Percentiles rank a stretch among this genome's conserved stretches.
Conservation (phyloP, 2,113 vertebrate genomes). For the Petrocephalus microphthalmus region DNA sequence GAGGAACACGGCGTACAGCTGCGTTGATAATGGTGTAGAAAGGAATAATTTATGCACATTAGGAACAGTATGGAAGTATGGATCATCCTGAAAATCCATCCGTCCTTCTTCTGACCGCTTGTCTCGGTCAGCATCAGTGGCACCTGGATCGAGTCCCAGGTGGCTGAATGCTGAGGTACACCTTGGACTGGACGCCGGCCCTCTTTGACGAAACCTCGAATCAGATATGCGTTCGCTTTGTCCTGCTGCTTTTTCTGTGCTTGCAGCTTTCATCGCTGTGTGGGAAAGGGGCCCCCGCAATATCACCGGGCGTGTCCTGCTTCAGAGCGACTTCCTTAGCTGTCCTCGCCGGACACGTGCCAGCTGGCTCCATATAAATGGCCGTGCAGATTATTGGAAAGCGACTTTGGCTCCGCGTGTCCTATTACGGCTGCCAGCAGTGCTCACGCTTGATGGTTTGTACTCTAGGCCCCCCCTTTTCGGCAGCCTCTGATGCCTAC, state of each 20-base stretch:
- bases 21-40: neutral
- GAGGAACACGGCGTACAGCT: neutral
- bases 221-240: neutral
- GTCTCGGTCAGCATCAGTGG: neutral
- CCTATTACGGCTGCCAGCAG: neutral
- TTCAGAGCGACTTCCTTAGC: neutral
- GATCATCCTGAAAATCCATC: neutral
- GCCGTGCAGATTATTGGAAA: slow-evolving; percentile 2
- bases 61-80: neutral
- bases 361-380: neutral
- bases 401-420: neutral
- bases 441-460: neutral
- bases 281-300: neutral
- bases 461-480: neutral
- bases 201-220: neutral
- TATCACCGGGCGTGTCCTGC: neutral
- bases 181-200: neutral
- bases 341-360: neutral
- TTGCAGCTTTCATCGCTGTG: neutral
- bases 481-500: neutral
- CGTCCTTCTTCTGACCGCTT: neutral
- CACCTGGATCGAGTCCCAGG: neutral
- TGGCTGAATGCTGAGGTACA: neutral
- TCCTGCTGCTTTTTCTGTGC: neutral
- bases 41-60: neutral